Conservation (phyloP, 2,797 vertebrate species). For the Peromyscus aztecus region DNA sequence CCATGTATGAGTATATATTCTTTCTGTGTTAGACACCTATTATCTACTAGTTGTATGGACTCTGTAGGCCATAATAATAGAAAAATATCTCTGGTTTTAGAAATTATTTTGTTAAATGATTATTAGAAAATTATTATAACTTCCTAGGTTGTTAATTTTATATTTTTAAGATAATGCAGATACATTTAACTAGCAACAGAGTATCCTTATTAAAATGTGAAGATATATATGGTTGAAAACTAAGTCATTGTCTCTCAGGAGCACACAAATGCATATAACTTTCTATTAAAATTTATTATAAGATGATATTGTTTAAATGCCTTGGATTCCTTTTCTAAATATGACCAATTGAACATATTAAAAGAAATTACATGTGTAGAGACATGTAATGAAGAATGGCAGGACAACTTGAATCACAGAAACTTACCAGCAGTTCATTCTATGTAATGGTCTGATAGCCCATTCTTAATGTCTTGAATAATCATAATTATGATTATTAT, state of each 20-base stretch:
- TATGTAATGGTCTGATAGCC: slow-evolving; percentile 43
- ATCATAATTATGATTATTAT: slow-evolving; percentile 56
- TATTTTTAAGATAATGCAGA: neutral
- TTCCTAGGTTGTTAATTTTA: neutral
- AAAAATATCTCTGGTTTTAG: neutral
- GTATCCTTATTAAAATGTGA: neutral
- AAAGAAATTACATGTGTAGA: slow-evolving; percentile 26
- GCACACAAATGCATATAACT: neutral
- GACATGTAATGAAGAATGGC: neutral
- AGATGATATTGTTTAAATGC: neutral
- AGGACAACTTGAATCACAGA: slow-evolving; percentile 45
- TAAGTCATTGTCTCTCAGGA: neutral
- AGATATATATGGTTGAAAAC: neutral
- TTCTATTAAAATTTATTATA: neutral
- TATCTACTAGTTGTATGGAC: neutral
- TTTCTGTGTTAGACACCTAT: neutral
- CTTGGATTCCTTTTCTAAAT: neutral
- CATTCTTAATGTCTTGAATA: slow-evolving; percentile 53
- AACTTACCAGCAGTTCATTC: neutral
- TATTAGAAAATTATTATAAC: neutral
- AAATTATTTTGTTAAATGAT: neutral
- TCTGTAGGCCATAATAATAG: neutral
- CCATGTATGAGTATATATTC: neutral
- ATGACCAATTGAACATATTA: slow-evolving; percentile 7
- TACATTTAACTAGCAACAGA: neutral